phyloP scores from a whole-genome alignment of 2,113 vertebrate species.

The Beaufortia kweichowensis region DNA sequence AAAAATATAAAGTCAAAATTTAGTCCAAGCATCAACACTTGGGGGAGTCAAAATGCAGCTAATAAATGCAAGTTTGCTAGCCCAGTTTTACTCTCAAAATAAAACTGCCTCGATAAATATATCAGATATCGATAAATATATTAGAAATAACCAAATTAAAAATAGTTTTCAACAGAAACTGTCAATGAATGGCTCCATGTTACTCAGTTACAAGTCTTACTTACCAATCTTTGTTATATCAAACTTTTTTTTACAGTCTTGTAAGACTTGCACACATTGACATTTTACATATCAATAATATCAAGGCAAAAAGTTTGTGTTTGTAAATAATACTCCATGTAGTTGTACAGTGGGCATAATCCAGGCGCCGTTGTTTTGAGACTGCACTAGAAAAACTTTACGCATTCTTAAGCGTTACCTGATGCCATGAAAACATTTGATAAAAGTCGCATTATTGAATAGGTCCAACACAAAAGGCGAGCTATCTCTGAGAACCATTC shows the following conservation, averaged over 20 bases:
- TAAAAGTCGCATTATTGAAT: constrained; percentile 43
- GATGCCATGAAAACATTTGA: constrained; percentile 14
- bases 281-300: too few species aligned
- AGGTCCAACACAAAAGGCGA: constrained; percentile 64
- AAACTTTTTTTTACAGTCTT: too few species aligned
- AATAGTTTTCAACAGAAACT: too few species aligned
- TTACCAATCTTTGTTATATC: too few species aligned
- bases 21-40: constrained; percentile 1
- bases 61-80: not conserved
- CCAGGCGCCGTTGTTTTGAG: not conserved
- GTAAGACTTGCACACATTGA: too few species aligned
- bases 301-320: too few species aligned
- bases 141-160: too few species aligned
- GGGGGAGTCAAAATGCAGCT: constrained; percentile 3
- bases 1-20: not conserved
- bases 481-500: constrained; percentile 74
- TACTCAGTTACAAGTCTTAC: too few species aligned
- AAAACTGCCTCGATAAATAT: too few species aligned
- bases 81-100: not conserved
- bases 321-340: not conserved
- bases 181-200: too few species aligned
- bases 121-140: too few species aligned
- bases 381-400: constrained; percentile 4
- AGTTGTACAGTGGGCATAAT: not conserved
- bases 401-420: constrained; percentile 33